A percentile compares a stretch with the other conserved stretches of the same genome.
These are phyloP conservation scores for Cepphus grylle DNA, from an alignment of 2,113 vertebrate genomes.

Conservation along the genomic window DNA sequence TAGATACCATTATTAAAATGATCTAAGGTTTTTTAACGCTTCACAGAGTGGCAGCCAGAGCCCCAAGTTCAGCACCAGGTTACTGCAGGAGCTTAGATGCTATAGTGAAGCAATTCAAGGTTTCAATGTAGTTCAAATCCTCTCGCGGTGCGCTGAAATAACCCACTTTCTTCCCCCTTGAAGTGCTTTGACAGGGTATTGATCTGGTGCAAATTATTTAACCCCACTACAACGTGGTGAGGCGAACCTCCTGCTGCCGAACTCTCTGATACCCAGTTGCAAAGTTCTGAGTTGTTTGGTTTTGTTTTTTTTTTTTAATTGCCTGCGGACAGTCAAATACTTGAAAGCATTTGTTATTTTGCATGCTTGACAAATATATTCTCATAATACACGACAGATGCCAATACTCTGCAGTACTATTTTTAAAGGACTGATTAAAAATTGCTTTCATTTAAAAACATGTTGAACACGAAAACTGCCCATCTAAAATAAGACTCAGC, in stretches of 20 bases:
- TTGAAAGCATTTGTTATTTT: conserved; percentile 42
- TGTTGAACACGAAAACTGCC: conserved; percentile 54
- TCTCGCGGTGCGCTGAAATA: neutral
- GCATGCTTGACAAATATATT: conserved; percentile 25
- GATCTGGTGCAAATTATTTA: neutral
- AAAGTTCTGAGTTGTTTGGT: neutral
- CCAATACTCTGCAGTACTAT: conserved; percentile 45
- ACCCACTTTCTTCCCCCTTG: neutral
- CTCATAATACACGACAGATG: conserved; percentile 41
- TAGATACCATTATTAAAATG: conserved; percentile 50
- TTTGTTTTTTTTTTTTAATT: neutral
- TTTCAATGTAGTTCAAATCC: neutral
- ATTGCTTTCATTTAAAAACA: conserved; percentile 54
- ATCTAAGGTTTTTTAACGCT: neutral
- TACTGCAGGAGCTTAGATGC: neutral
- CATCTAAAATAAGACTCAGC: conserved; percentile 57
- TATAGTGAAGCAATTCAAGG: conserved; percentile 22
- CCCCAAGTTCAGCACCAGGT: conserved; percentile 6
- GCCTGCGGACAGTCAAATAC: neutral
- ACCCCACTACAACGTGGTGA: neutral
- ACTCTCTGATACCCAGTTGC: neutral
- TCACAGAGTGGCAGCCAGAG: neutral
- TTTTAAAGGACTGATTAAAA: conserved; percentile 59
- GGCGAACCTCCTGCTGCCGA: neutral
- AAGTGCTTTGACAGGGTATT: neutral